These are phyloP conservation scores for Caenorhabditis zanzibari DNA, from an alignment of 2,888 invertebrate species.

Conservation along the genomic window DNA sequence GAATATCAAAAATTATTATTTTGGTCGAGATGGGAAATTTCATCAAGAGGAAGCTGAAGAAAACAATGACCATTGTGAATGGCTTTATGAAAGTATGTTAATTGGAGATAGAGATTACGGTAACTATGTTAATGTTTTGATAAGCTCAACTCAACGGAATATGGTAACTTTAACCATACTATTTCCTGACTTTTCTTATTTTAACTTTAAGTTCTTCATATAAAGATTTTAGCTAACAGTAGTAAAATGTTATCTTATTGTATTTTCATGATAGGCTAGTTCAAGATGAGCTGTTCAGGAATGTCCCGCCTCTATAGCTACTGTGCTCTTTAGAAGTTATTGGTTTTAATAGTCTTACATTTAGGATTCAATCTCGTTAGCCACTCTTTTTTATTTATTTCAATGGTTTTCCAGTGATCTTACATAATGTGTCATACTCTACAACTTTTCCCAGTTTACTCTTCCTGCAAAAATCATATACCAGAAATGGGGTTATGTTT, in stretches of 20 bases:
- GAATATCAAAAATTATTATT: conserved; percentile 9
- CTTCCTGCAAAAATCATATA: not conserved
- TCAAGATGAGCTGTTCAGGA: too few species aligned
- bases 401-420: not conserved
- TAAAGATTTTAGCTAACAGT: too few species aligned
- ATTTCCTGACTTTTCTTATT: too few species aligned
- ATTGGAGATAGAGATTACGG: not conserved
- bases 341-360: too few species aligned
- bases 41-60: not conserved
- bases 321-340: too few species aligned
- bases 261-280: too few species aligned
- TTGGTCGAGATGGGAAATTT: not conserved
- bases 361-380: too few species aligned
- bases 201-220: too few species aligned
- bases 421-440: conserved; percentile 3
- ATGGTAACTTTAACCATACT: too few species aligned
- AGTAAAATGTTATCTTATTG: too few species aligned
- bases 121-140: not conserved
- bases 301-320: too few species aligned
- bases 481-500: conserved; percentile 32
- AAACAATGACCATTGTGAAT: not conserved
- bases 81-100: not conserved
- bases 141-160: too few species aligned
- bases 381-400: not conserved
- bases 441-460: not conserved